These are phyloP conservation scores for Silurus lanzhouensis DNA, from an alignment of 2,797 vertebrate genomes.

Conservation along the genomic window DNA sequence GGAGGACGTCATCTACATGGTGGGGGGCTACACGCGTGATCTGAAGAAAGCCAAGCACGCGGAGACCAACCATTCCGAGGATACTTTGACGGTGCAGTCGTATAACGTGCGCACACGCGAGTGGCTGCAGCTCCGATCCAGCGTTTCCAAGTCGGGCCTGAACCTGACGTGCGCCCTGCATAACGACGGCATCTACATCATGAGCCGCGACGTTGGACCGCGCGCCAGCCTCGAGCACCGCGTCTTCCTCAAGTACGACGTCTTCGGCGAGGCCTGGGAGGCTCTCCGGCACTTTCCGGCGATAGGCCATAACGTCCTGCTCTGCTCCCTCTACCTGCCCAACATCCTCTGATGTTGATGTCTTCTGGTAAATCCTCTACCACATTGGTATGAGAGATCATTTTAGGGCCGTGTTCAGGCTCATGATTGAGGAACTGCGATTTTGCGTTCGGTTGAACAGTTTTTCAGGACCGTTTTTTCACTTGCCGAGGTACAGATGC, in stretches of 20 bases:
- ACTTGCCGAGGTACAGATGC: not conserved
- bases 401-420: not conserved
- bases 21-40: constrained; percentile 91
- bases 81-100: constrained; percentile 87
- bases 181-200: constrained; percentile 94
- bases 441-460: constrained; percentile 7
- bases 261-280: constrained; percentile 89
- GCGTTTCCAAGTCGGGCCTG: constrained; percentile 90
- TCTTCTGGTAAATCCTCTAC: not conserved
- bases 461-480: not conserved
- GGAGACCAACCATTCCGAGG: constrained; percentile 81
- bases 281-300: constrained; percentile 85
- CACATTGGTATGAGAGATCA: not conserved
- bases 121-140: constrained; percentile 90
- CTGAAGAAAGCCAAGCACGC: constrained; percentile 65
- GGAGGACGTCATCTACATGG: constrained; percentile 93
- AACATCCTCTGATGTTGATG: constrained; percentile 59
- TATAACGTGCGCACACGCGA: constrained; percentile 84
- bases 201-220: constrained; percentile 88
- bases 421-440: not conserved
- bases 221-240: constrained; percentile 87
- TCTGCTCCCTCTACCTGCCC: constrained; percentile 91
- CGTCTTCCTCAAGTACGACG: constrained; percentile 92
- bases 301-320: constrained; percentile 90
- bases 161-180: constrained; percentile 93